phyloP scores from a whole-genome alignment of 2,113 vertebrate genomes.

The Xenopus laevis region DNA sequence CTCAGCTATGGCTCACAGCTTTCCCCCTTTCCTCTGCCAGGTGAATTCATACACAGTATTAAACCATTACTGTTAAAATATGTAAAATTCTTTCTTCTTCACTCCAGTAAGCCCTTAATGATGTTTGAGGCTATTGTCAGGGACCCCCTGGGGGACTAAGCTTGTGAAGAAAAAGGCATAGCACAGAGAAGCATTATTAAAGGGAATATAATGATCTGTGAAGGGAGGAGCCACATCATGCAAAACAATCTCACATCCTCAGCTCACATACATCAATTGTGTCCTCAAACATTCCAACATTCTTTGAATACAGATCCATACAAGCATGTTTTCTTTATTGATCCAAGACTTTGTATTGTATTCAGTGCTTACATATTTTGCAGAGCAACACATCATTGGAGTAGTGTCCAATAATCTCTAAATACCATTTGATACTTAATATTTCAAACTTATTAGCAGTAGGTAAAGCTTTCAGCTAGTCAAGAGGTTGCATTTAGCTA shows the following conservation, averaged over 20 bases:
- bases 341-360: no score
- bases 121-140: constrained; percentile 20
- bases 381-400: no score
- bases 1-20: background rate
- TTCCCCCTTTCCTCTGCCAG: constrained; percentile 6
- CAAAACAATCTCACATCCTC: background rate
- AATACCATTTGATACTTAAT: no score
- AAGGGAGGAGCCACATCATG: background rate
- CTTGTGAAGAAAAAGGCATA: constrained; percentile 31
- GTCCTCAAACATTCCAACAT: no score
- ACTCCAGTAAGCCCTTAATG: constrained; percentile 37
- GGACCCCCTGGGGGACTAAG: constrained; percentile 31
- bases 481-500: no score
- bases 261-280: no score
- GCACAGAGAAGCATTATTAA: constrained; percentile 12
- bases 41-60: constrained; percentile 23
- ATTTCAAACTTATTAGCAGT: no score
- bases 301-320: no score
- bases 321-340: no score
- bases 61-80: constrained; percentile 29
- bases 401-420: no score
- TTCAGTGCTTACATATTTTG: no score
- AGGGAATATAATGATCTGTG: background rate
- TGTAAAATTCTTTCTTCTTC: constrained; percentile 35
- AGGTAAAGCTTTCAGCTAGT: no score